Evolutionary conservation across 2,113 vertebrate genomes (phyloP).

Genomic region (Corythornis cristatus): DNA sequence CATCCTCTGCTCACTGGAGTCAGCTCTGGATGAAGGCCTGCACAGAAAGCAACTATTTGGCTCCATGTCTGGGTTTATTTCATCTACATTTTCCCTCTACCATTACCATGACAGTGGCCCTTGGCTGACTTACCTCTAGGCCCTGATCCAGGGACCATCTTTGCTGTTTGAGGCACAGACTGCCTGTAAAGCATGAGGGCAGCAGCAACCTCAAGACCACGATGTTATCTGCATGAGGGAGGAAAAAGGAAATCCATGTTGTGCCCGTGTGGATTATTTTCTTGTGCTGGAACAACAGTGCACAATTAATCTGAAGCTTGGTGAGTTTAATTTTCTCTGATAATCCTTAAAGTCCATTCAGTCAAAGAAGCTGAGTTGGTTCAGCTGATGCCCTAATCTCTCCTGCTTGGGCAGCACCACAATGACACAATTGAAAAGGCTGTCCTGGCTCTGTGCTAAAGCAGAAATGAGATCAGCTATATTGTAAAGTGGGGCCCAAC

Average conservation of each 20-base stretch:
- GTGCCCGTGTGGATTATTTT: background rate
- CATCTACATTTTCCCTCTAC: background rate
- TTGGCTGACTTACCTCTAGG: background rate
- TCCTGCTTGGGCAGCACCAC: background rate
- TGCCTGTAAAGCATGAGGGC: background rate
- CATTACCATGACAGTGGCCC: background rate
- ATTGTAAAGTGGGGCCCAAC: background rate
- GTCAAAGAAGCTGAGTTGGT: background rate
- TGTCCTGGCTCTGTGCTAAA: background rate
- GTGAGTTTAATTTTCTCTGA: background rate
- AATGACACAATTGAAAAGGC: background rate
- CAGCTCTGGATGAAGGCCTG: background rate
- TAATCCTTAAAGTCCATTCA: background rate
- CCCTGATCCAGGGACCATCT: background rate
- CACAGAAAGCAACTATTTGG: background rate
- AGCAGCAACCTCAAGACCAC: background rate
- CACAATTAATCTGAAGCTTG: background rate
- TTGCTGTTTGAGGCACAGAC: background rate
- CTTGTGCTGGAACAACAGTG: background rate
- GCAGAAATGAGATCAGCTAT: background rate
- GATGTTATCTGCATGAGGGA: rapidly evolving
- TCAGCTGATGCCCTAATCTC: background rate
- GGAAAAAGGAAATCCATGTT: rapidly evolving
- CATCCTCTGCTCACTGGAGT: rapidly evolving
- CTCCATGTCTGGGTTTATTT: background rate